phyloP scores from a whole-genome alignment of 2,888 invertebrate species.

The Diaperis boleti region DNA sequence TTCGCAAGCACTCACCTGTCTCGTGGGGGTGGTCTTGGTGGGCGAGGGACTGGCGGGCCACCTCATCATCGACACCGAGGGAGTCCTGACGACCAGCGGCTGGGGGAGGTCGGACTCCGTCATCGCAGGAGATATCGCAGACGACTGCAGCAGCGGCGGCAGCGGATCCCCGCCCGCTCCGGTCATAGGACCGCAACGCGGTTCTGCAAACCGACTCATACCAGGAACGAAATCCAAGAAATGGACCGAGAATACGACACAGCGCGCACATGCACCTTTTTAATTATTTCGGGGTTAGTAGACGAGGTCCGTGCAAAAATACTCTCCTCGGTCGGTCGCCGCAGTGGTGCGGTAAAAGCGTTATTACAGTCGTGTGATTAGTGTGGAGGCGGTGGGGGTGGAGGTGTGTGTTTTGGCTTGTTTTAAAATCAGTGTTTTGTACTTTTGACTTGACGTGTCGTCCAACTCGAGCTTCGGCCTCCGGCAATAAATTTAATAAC shows the following conservation, averaged over 20 bases:
- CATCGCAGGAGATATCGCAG: constrained; percentile 70
- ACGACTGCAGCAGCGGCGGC: constrained; percentile 68
- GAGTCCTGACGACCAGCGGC: constrained; percentile 77
- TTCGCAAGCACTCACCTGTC: constrained; percentile 67
- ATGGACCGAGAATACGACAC: constrained; percentile 15
- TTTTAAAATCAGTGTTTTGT: too few species aligned
- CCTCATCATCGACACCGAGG: constrained; percentile 73
- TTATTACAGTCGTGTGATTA: neutral
- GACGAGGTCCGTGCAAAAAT: constrained; percentile 17
- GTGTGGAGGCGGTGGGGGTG: too few species aligned
- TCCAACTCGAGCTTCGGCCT: too few species aligned
- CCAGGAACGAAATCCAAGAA: constrained; percentile 26
- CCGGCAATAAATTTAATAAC: too few species aligned
- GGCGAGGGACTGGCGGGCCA: constrained; percentile 68
- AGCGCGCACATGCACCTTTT: constrained; percentile 30
- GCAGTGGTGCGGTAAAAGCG: neutral
- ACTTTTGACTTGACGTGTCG: too few species aligned
- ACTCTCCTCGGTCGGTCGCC: neutral
- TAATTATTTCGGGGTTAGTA: constrained; percentile 19
- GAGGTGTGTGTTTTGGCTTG: too few species aligned
- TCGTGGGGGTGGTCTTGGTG: constrained; percentile 62
- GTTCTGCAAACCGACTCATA: constrained; percentile 68
- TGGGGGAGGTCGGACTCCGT: constrained; percentile 77
- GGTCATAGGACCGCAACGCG: constrained; percentile 78
- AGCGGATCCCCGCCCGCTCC: constrained; percentile 65